phyloP scores from a whole-genome alignment of 2,113 vertebrate genomes.

The Neotragus pygmaeus region DNA sequence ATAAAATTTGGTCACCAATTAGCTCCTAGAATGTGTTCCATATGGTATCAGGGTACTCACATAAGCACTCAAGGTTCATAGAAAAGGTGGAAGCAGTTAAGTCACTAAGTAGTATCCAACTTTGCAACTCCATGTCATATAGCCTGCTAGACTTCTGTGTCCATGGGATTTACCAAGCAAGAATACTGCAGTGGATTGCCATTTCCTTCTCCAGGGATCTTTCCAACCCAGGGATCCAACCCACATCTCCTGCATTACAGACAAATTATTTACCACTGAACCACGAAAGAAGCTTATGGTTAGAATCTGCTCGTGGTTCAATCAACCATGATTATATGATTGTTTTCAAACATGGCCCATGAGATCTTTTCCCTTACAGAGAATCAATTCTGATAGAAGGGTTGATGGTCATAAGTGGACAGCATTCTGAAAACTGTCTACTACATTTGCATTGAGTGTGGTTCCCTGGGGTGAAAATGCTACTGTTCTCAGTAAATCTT shows the following conservation, averaged over 20 bases:
- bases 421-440: background rate
- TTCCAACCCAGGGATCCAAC: background rate
- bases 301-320: background rate
- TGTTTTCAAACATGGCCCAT: background rate
- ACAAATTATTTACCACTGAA: background rate
- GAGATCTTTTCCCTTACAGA: background rate
- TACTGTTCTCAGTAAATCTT: background rate
- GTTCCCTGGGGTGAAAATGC: conserved; percentile 9
- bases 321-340: background rate
- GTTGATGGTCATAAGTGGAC: background rate
- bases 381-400: background rate
- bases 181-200: background rate
- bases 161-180: background rate
- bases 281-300: background rate
- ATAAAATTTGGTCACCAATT: background rate
- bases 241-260: background rate
- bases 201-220: background rate
- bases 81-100: background rate
- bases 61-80: background rate
- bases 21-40: background rate
- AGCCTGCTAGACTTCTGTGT: background rate
- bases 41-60: background rate
- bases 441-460: background rate
- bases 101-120: background rate
- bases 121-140: background rate